phyloP scores from a whole-genome alignment of 2,888 invertebrate genomes.

The Phalera bucephala region DNA sequence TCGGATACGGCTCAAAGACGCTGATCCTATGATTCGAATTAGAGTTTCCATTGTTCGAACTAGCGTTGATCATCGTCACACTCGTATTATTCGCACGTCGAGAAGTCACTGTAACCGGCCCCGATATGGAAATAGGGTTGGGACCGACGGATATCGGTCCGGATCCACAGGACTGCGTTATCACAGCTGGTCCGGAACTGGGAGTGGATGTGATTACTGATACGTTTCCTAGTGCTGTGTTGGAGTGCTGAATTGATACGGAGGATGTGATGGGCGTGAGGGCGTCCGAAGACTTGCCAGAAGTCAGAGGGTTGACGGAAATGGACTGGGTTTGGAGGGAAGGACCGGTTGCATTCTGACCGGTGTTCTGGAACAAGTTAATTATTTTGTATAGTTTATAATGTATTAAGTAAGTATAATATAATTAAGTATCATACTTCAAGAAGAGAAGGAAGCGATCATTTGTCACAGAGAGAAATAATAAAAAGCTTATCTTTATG shows the following conservation, averaged over 20 bases:
- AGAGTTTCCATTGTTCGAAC: constrained; percentile 26
- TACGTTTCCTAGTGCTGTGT: constrained; percentile 66
- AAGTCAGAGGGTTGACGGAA: constrained; percentile 63
- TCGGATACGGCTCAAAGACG: constrained; percentile 95
- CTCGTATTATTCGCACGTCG: constrained; percentile 88
- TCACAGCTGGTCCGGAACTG: constrained; percentile 18
- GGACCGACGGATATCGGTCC: constrained; percentile 29
- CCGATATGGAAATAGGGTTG: constrained; percentile 69
- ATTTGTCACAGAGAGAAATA: too few species aligned
- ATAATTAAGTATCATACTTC: too few species aligned
- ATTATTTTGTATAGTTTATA: neutral
- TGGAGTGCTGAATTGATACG: constrained; percentile 69
- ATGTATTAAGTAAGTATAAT: too few species aligned
- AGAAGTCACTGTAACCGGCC: constrained; percentile 81
- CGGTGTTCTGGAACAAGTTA: constrained; percentile 47
- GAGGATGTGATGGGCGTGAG: constrained; percentile 52
- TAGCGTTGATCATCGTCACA: constrained; percentile 86
- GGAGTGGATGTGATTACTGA: constrained; percentile 40
- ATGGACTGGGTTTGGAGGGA: constrained; percentile 59
- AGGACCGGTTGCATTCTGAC: constrained; percentile 56
- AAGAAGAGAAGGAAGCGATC: too few species aligned
- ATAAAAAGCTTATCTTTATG: too few species aligned
- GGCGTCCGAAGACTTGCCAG: constrained; percentile 67
- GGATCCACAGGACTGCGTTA: constrained; percentile 29
- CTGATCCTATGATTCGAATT: constrained; percentile 85